Conservation (phyloP, 37 sponge, comb jelly and placozoan species). For the Aplysina aerophoba region DNA sequence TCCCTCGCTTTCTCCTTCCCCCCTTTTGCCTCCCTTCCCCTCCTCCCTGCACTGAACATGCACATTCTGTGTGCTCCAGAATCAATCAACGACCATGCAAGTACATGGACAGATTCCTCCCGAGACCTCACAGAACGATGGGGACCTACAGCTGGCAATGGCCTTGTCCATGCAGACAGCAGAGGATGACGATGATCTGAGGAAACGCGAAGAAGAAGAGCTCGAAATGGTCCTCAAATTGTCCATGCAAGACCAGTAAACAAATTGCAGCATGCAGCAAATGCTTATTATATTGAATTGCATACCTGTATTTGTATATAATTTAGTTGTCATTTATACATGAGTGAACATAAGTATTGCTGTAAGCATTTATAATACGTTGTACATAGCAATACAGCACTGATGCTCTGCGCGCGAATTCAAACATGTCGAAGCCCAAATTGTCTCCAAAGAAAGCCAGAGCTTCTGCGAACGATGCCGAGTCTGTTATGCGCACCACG, state of each 20-base stretch:
- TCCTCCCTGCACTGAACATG: constrained; percentile 18
- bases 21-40: not conserved
- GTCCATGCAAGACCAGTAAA: constrained; percentile 68
- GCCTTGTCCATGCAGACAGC: constrained; percentile 50
- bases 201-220: constrained; percentile 73
- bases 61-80: constrained; percentile 31
- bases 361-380: too few species aligned
- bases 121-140: constrained; percentile 36
- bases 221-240: constrained; percentile 68
- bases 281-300: too few species aligned
- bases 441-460: not conserved
- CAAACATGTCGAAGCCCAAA: constrained; percentile 10
- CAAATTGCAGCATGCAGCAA: not conserved
- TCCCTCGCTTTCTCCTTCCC: too few species aligned
- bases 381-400: not conserved
- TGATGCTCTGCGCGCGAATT: not conserved
- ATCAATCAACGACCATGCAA: not conserved
- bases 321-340: not conserved
- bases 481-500: constrained; percentile 45
- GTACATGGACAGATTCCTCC: not conserved
- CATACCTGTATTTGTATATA: not conserved
- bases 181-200: constrained; percentile 24
- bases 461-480: constrained; percentile 57
- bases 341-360: not conserved
- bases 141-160: constrained; percentile 63